phyloP scores from a whole-genome alignment of 2,888 invertebrate genomes.

The Machimus rusticus region DNA sequence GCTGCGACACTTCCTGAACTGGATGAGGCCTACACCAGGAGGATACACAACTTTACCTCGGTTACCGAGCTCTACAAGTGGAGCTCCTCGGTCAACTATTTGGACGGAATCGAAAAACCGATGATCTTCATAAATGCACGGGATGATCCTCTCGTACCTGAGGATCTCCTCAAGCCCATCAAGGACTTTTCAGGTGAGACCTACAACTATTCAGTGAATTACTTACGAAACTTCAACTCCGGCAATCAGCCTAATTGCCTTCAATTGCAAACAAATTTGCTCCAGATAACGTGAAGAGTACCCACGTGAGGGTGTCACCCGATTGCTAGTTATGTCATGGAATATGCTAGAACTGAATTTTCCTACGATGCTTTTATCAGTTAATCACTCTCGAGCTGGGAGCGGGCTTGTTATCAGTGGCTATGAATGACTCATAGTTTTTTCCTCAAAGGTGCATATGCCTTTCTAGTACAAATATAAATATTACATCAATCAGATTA shows the following conservation, averaged over 20 bases:
- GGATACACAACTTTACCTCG: slow-evolving; percentile 78
- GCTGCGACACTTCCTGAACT: slow-evolving; percentile 88
- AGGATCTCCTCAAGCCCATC: slow-evolving; percentile 75
- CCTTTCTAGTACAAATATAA: neutral
- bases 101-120: slow-evolving; percentile 80
- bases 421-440: neutral
- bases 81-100: slow-evolving; percentile 83
- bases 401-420: neutral
- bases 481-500: neutral
- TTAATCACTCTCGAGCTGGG: neutral
- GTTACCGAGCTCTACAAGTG: slow-evolving; percentile 83
- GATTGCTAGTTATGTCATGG: neutral
- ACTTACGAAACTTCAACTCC: neutral
- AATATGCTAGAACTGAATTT: neutral
- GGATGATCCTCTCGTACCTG: slow-evolving; percentile 92
- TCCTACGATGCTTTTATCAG: neutral
- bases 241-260: neutral
- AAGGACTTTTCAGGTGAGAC: slow-evolving; percentile 78
- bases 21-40: slow-evolving; percentile 88
- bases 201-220: slow-evolving; percentile 4
- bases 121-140: slow-evolving; percentile 90
- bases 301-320: neutral
- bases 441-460: neutral
- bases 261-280: neutral
- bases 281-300: neutral